Percentiles rank a stretch among this genome's conserved stretches.
Evolutionary conservation across 2,888 invertebrate species (phyloP).

Genomic region (Autographa gamma): DNA sequence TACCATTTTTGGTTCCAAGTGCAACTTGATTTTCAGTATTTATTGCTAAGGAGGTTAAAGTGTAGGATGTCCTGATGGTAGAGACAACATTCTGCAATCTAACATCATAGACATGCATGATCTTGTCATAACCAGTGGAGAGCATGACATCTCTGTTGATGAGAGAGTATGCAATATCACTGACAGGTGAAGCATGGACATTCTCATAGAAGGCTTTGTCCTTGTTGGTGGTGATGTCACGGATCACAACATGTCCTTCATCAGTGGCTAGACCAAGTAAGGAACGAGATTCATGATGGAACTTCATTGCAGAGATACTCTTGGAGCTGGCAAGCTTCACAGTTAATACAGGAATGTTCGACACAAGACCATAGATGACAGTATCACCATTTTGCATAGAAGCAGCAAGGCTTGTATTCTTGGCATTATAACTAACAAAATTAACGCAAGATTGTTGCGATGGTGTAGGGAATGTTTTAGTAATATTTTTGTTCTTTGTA

Average conservation of each 20-base stretch:
- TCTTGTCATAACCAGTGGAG: conserved; percentile 88
- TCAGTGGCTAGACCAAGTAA: conserved; percentile 85
- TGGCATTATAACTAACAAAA: conserved; percentile 83
- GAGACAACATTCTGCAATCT: conserved; percentile 83
- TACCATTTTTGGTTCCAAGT: conserved; percentile 88
- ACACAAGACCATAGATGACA: conserved; percentile 83
- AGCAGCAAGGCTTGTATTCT: conserved; percentile 85
- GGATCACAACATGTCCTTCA: conserved; percentile 83
- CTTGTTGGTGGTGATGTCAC: conserved; percentile 83
- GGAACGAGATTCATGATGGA: conserved; percentile 83
- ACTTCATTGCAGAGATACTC: conserved; percentile 84
- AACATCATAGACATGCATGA: conserved; percentile 89
- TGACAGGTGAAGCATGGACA: conserved; percentile 89
- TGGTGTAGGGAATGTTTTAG: conserved; percentile 82
- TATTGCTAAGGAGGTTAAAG: conserved; percentile 80
- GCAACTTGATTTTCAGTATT: conserved; percentile 86
- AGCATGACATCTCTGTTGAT: conserved; percentile 88
- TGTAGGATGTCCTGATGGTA: conserved; percentile 77
- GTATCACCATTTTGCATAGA: conserved; percentile 86
- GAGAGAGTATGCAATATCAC: conserved; percentile 88
- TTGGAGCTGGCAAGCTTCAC: conserved; percentile 80
- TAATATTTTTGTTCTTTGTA: conserved; percentile 83
- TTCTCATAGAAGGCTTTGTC: conserved; percentile 84
- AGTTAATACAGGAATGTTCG: conserved; percentile 83
- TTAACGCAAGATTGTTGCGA: conserved; percentile 79